A percentile compares a stretch with the other conserved stretches of the same genome.
phyloP scores from a whole-genome alignment of 2,113 vertebrate species.

The Mionectes macconnelli region DNA sequence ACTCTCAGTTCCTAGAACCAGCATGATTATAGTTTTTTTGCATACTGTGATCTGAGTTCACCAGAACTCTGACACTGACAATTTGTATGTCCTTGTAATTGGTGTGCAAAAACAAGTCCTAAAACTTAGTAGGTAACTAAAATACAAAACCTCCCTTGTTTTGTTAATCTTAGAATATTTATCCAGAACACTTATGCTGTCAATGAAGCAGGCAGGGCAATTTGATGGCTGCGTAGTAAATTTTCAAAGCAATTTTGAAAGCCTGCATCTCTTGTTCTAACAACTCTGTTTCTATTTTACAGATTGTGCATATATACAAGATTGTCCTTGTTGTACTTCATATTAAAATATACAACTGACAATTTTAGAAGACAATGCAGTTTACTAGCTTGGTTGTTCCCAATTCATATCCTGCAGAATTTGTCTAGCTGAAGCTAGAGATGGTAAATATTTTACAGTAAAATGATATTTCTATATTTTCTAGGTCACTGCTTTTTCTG shows the following conservation, averaged over 20 bases:
- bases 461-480: slow-evolving; percentile 18
- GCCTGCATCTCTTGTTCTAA: background rate
- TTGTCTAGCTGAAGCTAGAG: background rate
- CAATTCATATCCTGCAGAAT: background rate
- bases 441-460: slow-evolving; percentile 51
- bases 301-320: background rate
- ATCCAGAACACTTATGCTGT: background rate
- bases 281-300: background rate
- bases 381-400: background rate
- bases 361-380: background rate
- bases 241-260: background rate
- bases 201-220: background rate
- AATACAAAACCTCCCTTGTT: background rate
- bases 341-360: background rate
- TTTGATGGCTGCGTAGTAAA: background rate
- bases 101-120: background rate
- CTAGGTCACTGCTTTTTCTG: slow-evolving; percentile 50
- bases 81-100: background rate
- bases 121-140: background rate
- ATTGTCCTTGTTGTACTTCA: background rate
- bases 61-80: background rate
- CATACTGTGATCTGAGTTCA: background rate
- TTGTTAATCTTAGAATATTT: background rate
- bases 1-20: background rate
- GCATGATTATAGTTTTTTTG: background rate